Conservation (phyloP, 37 sponge, comb jelly and placozoan species). For the Hexactinellida sp. region DNA sequence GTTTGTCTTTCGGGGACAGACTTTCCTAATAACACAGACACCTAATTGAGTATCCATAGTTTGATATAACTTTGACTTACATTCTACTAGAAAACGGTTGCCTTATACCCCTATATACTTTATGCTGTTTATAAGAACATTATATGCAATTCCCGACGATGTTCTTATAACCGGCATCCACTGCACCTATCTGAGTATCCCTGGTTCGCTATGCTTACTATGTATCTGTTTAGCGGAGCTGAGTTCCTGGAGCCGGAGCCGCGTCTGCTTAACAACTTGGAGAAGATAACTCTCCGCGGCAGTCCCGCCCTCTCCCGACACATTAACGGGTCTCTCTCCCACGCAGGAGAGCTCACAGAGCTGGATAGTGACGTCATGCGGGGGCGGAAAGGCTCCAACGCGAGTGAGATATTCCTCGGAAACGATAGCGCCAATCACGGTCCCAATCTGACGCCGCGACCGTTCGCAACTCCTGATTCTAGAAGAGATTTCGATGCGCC, state of each 20-base stretch:
- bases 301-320: background rate
- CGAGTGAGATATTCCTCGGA: background rate
- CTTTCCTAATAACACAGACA: too few species aligned
- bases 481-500: background rate
- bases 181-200: too few species aligned
- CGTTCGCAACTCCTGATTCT: constrained; percentile 5
- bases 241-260: constrained; percentile 3
- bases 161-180: too few species aligned
- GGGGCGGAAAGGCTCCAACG: background rate
- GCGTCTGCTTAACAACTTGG: background rate
- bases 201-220: too few species aligned
- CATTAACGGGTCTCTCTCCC: background rate
- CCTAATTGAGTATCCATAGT: too few species aligned
- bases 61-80: too few species aligned
- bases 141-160: too few species aligned
- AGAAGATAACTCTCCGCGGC: background rate
- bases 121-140: too few species aligned
- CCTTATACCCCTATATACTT: too few species aligned
- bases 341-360: too few species aligned
- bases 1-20: too few species aligned
- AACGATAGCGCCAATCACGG: background rate
- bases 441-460: background rate
- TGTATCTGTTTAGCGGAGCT: background rate
- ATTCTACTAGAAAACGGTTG: too few species aligned
- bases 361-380: background rate